Conservation (phyloP, 2,888 invertebrate species). For the Cephus spinipes region DNA sequence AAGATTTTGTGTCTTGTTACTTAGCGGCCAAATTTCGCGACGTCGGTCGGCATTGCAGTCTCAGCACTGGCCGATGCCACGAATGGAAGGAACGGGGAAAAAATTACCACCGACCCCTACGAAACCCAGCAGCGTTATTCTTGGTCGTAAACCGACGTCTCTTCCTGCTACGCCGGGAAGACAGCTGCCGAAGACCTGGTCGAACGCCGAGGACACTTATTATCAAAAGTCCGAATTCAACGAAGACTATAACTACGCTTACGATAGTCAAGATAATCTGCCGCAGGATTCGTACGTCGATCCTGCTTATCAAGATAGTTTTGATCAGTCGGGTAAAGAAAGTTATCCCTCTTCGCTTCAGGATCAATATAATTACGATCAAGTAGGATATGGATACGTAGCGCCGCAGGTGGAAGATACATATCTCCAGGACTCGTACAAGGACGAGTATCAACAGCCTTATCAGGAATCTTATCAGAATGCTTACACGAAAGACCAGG, state of each 20-base stretch:
- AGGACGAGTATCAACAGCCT: conserved; percentile 37
- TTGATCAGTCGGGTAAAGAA: conserved; percentile 18
- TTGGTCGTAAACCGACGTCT: conserved; percentile 62
- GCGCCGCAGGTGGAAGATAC: conserved; percentile 31
- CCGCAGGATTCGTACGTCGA: conserved; percentile 55
- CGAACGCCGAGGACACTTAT: conserved; percentile 62
- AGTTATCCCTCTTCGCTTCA: conserved; percentile 14
- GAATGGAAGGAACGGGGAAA: conserved; percentile 61
- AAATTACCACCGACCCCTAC: conserved; percentile 65
- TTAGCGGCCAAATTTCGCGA: conserved; percentile 39
- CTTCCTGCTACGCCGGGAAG: conserved; percentile 71
- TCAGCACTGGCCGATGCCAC: conserved; percentile 55
- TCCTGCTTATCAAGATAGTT: conserved; percentile 37
- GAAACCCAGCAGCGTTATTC: conserved; percentile 54
- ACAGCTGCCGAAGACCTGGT: conserved; percentile 66
- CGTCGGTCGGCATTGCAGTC: conserved; percentile 53
- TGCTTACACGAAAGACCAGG: not conserved
- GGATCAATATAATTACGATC: not conserved
- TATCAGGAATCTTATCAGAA: conserved; percentile 24
- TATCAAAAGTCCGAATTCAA: conserved; percentile 71
- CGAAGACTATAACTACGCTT: conserved; percentile 79
- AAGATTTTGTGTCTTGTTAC: not conserved
- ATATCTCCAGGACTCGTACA: conserved; percentile 45
- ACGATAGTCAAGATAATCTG: conserved; percentile 76
- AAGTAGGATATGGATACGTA: not conserved